Base-by-base conservation (phyloP, 2,888 invertebrate species). In the Villa cingulata region DNA sequence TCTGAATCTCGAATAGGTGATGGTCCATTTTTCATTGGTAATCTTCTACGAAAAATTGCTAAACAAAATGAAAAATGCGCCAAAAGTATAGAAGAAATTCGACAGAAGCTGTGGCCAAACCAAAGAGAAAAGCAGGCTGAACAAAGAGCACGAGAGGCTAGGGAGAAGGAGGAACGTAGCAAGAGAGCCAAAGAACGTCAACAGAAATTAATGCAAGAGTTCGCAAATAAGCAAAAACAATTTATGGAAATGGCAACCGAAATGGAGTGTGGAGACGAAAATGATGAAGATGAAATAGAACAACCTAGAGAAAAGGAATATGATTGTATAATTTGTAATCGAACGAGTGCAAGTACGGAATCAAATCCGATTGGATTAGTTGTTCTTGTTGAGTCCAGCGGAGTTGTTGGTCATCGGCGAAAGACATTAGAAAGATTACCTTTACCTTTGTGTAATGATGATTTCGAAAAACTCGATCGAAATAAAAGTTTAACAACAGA, bases 261-360 rank as follows among this genome's bases (percentile, higher is more conserved):
- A 46, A 65, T 70, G 67, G 69, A 68, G 44, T 63, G 67, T 57
- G 66, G 67, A 1, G 81, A 82, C 57, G 81, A 80, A 73, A 69
- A 69, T 39, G 72, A 73, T 44, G 78, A 74, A 19, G 74, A 75
- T 53, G 72, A 71, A 51, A 75, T 76, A 54, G 75, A 75, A 58
- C 77, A 78, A 55, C 70, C 71, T 29, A 62, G 74, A 16, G 76
- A 79, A 55, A 75, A 76, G 56, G 86, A 88, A 66, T 94, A 91
- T 70, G 88, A 92, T 69, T 96, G 96, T 72, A 92, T 90, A 53
- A 96, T 96, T 58, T 96, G 96, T 70, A 90, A 86, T 72, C 87
- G 88, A 64, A 86, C 87, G 51, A 82, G 87, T 34, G 81, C 89
- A 18, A 87, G 89, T 61, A 84, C 84, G 0, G 81, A 84, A 54